Evolutionary conservation across 1,140 invertebrate genomes (phyloP).

Genomic region (Drosophila nasuta): DNA sequence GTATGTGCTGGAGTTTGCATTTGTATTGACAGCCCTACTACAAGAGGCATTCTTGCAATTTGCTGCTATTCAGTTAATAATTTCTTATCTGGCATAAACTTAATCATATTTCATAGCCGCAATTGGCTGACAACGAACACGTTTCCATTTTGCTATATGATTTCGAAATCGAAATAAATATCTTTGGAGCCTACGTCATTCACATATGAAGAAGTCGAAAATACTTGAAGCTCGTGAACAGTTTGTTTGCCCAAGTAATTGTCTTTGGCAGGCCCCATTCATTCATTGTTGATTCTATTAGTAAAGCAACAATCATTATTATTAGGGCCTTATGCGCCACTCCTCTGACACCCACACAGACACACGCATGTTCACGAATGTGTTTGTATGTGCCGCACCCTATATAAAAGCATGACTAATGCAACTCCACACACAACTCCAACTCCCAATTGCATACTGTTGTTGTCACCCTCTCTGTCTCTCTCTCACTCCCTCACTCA

Average conservation of each 20-base stretch:
- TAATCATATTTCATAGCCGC: constrained; percentile 69
- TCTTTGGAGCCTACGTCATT: constrained; percentile 70
- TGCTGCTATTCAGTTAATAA: constrained; percentile 33
- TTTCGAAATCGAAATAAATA: constrained; percentile 52
- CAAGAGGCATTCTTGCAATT: constrained; percentile 31
- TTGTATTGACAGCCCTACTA: constrained; percentile 33
- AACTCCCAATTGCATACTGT: constrained; percentile 15
- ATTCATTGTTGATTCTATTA: constrained; percentile 69
- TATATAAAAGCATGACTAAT: constrained; percentile 47
- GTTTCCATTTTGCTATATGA: constrained; percentile 22
- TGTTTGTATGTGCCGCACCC: constrained; percentile 35
- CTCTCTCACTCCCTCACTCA: background rate
- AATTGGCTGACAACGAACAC: constrained; percentile 59
- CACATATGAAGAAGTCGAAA: constrained; percentile 42
- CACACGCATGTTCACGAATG: background rate
- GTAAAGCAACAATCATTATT: constrained; percentile 44
- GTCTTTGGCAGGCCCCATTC: constrained; percentile 48
- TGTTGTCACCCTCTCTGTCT: constrained; percentile 4
- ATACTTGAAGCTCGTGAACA: constrained; percentile 39
- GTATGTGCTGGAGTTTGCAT: constrained; percentile 29
- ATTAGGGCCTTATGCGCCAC: constrained; percentile 34
- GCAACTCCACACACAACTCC: constrained; percentile 18
- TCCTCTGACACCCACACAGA: constrained; percentile 38
- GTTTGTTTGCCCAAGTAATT: constrained; percentile 70
- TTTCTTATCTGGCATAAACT: constrained; percentile 62